phyloP scores from a whole-genome alignment of 2,888 invertebrate genomes.

The Orthosia gothica region DNA sequence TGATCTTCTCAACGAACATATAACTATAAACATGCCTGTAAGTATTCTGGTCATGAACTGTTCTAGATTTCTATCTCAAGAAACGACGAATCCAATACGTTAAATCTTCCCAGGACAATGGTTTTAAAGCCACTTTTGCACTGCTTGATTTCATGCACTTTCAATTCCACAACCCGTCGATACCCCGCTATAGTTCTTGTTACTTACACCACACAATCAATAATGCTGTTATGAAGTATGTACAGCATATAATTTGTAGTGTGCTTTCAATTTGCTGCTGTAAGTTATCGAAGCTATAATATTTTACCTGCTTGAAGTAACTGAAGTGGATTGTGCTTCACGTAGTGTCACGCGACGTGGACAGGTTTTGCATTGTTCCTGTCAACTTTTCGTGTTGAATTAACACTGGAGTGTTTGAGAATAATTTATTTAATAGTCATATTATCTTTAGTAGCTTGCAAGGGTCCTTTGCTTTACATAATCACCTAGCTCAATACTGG shows the following conservation, averaged over 20 bases:
- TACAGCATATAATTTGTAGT: slow-evolving; percentile 31
- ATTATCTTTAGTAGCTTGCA: background rate
- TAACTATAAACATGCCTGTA: no score
- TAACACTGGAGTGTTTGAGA: background rate
- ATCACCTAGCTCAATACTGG: no score
- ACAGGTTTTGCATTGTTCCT: background rate
- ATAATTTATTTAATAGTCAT: no score
- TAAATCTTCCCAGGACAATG: no score
- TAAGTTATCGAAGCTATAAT: slow-evolving; percentile 4
- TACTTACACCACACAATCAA: slow-evolving; percentile 13
- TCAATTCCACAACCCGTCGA: background rate
- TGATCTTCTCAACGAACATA: no score
- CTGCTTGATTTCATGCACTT: background rate
- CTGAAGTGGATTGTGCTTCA: slow-evolving; percentile 4
- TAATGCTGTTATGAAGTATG: slow-evolving; percentile 28
- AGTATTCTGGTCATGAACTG: no score
- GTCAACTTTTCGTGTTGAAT: no score
- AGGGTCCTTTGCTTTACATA: background rate
- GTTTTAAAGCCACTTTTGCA: no score
- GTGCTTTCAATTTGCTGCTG: slow-evolving; percentile 27
- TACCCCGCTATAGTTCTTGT: background rate
- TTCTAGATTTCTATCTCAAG: no score
- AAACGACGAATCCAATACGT: no score
- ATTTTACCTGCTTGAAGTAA: background rate
- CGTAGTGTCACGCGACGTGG: background rate